A percentile compares a stretch with the other conserved stretches of the same genome.
phyloP scores from a whole-genome alignment of 2,113 vertebrate genomes.

The Emberiza fucata region DNA sequence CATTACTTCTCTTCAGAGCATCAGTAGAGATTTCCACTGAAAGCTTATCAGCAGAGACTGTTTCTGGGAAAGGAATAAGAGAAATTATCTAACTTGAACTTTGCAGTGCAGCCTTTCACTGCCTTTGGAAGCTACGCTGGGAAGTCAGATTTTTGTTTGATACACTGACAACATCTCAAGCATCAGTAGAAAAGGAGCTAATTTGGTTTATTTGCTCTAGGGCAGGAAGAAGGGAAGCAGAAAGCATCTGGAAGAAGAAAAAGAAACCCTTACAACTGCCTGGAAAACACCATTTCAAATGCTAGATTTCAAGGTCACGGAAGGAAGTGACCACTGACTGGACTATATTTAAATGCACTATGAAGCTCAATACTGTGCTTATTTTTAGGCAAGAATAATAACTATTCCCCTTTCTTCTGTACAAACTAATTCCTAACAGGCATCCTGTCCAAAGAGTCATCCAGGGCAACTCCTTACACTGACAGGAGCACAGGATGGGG shows the following conservation, averaged over 20 bases:
- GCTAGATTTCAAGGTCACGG: neutral
- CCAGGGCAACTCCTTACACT: neutral
- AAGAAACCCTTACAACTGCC: neutral
- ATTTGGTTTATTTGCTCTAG: neutral
- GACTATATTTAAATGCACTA: neutral
- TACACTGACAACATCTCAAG: neutral
- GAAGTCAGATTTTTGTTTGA: neutral
- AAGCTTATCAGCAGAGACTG: neutral
- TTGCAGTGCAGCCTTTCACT: neutral
- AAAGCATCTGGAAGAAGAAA: neutral
- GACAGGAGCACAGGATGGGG: fast-evolving
- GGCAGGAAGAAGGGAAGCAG: neutral
- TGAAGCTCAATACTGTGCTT: neutral
- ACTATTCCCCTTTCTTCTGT: neutral
- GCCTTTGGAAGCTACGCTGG: neutral
- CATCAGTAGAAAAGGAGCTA: neutral
- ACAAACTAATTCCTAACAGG: neutral
- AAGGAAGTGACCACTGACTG: neutral
- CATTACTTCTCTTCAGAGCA: neutral
- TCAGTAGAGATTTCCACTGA: neutral
- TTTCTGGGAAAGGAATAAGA: neutral
- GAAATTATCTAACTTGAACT: neutral
- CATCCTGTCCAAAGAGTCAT: neutral
- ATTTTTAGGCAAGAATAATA: slow-evolving; percentile 6
- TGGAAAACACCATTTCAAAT: neutral